phyloP scores from a whole-genome alignment of 2,797 vertebrate species.

The Scolopax bukidnonensis region DNA sequence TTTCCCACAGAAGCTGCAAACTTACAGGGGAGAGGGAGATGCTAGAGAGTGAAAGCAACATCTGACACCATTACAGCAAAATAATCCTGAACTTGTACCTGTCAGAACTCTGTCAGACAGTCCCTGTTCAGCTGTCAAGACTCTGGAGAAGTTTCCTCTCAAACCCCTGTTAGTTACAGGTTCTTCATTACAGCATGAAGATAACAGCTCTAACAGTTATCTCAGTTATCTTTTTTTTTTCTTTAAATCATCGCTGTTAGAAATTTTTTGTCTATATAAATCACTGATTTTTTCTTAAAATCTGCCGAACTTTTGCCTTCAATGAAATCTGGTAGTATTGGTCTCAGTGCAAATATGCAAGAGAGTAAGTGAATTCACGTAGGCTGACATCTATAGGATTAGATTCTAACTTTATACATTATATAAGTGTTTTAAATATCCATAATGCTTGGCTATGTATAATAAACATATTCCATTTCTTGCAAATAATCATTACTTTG shows the following conservation, averaged over 20 bases:
- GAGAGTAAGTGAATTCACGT: not conserved
- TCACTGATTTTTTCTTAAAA: not conserved
- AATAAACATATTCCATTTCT: not conserved
- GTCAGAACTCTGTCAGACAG: not conserved
- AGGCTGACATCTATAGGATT: not conserved
- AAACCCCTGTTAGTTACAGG: not conserved
- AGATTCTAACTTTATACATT: not conserved
- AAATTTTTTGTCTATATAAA: not conserved
- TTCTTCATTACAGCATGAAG: not conserved
- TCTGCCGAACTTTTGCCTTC: not conserved
- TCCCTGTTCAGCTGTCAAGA: not conserved
- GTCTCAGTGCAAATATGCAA: not conserved
- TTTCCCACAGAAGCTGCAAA: not conserved
- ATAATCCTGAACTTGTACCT: not conserved
- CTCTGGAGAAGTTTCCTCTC: not conserved
- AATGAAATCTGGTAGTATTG: not conserved
- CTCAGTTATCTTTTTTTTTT: not conserved
- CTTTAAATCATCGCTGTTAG: not conserved
- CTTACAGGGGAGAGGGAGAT: not conserved
- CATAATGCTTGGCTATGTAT: not conserved
- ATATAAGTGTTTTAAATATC: not conserved
- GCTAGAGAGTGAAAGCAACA: not conserved
- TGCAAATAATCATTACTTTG: not conserved
- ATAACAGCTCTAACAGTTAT: not conserved
- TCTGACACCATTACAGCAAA: not conserved